These are phyloP conservation scores for Diabrotica virgifera DNA, from an alignment of 1,140 invertebrate genomes.

Conservation along the genomic window DNA sequence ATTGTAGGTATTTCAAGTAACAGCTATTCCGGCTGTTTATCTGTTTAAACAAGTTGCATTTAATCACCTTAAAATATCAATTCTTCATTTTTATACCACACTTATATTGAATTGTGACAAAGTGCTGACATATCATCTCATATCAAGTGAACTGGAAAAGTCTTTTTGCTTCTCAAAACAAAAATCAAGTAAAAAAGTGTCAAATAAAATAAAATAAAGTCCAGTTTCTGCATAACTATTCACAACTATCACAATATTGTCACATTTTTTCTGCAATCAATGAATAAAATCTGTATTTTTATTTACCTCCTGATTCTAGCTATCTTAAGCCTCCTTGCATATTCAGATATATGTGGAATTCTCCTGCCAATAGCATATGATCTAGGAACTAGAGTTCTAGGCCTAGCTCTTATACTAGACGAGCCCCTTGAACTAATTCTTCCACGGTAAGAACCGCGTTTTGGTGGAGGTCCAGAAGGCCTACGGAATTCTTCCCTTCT, in stretches of 20 bases:
- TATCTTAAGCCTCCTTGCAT: constrained; percentile 41
- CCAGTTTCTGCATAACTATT: background rate
- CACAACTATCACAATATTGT: constrained; percentile 3
- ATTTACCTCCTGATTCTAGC: constrained; percentile 47
- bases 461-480: constrained; percentile 34
- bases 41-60: too few species aligned
- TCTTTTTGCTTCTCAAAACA: constrained; percentile 12
- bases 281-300: constrained; percentile 21
- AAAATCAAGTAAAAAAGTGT: background rate
- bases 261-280: constrained; percentile 14
- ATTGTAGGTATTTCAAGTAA: too few species aligned
- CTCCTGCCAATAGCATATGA: constrained; percentile 43
- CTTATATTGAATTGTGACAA: too few species aligned
- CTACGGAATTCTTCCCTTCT: constrained; percentile 45
- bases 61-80: too few species aligned
- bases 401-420: constrained; percentile 24
- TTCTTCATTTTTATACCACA: too few species aligned
- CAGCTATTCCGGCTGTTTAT: too few species aligned
- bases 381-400: constrained; percentile 39
- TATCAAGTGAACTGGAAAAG: background rate
- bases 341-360: constrained; percentile 37
- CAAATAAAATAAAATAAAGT: constrained; percentile 5
- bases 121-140: constrained; percentile 1
- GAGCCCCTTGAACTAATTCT: constrained; percentile 39
- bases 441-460: constrained; percentile 42